Evolutionary conservation across 2,113 vertebrate genomes (phyloP), one percentile per base, ranked within the genome.

Genomic region (Cricetomys ansorgei): DNA sequence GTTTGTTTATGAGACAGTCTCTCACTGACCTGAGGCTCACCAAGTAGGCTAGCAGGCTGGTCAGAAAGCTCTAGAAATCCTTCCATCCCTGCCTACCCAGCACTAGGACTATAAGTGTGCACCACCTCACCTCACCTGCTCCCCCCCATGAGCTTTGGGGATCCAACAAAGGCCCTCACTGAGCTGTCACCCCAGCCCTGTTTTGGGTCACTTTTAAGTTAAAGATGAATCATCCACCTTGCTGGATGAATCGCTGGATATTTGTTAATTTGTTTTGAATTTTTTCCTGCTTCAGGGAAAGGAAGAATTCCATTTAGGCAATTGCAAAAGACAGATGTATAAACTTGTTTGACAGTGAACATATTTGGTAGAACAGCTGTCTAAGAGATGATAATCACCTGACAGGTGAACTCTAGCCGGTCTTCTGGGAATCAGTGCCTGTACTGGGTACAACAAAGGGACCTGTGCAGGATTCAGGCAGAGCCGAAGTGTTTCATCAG

Each of bases 401-500:
- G 34, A 55, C 31, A 84, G n/a, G 50, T 93, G 53, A 76, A 81
- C 96, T 9, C 81, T 95, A 53, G 87, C 83, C 11, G 85, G 96
- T 97, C 94, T 94, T 90, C 67, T 64, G 92, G 85, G 65, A 75
- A 73, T 65, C 16, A 0, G 48, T 59, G 17, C 21, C 3, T 91
- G 91, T 65, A 25, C 57, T 94, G 65, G 0, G 0, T 40, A 53
- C 62, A 92, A 45, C 57, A 37, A 8, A 0, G 77, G 89, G 75
- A 29, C 88, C 88, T 95, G 79, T 40, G 85, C 70, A 92, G 96
- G 64, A 83, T 64, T 10, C 76, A 31, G 85, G 87, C 31, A 53
- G 83, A 92, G 93, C 96, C 16, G 72, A 92, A 43, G 64, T 50
- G 94, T 98, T 98, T 98, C 95, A 98, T 98, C 97, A 98, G 94